Conservation (phyloP, 2,888 invertebrate species). For the Chelonus formosanus region DNA sequence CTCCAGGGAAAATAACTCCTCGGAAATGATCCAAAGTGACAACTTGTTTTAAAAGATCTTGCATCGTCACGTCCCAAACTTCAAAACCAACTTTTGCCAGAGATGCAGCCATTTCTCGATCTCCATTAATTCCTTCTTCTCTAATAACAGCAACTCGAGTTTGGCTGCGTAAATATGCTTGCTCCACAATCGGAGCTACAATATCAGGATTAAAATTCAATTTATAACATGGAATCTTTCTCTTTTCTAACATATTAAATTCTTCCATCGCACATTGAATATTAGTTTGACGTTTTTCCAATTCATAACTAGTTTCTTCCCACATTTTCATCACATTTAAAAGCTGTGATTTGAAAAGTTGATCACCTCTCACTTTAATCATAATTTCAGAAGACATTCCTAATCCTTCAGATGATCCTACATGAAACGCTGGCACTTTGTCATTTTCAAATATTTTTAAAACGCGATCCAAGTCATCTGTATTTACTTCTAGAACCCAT, state of each 20-base stretch:
- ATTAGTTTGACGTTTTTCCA: slow-evolving; percentile 88
- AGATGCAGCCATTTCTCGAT: slow-evolving; percentile 95
- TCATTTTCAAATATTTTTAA: slow-evolving; percentile 70
- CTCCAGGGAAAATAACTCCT: slow-evolving; percentile 94
- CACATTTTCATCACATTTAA: slow-evolving; percentile 81
- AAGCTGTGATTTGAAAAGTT: slow-evolving; percentile 73
- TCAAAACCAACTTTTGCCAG: slow-evolving; percentile 88
- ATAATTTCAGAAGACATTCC: slow-evolving; percentile 74
- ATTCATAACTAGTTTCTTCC: slow-evolving; percentile 94
- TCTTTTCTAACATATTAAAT: slow-evolving; percentile 73
- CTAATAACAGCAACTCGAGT: slow-evolving; percentile 88
- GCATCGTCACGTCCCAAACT: slow-evolving; percentile 95
- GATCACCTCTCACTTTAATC: slow-evolving; percentile 70
- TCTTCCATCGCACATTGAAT: slow-evolving; percentile 82
- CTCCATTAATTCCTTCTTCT: slow-evolving; percentile 97
- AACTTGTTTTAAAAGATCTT: slow-evolving; percentile 79
- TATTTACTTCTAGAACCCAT: slow-evolving; percentile 80
- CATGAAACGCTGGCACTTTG: slow-evolving; percentile 72
- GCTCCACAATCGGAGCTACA: slow-evolving; percentile 57
- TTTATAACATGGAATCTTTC: slow-evolving; percentile 78
- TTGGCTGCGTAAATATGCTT: not conserved
- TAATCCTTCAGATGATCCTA: slow-evolving; percentile 74
- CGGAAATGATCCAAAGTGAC: slow-evolving; percentile 82
- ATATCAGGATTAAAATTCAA: slow-evolving; percentile 76
- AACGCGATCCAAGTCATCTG: slow-evolving; percentile 69